These are phyloP conservation scores for Torymus tubicola DNA, from an alignment of 2,888 invertebrate species.

Conservation along the genomic window DNA sequence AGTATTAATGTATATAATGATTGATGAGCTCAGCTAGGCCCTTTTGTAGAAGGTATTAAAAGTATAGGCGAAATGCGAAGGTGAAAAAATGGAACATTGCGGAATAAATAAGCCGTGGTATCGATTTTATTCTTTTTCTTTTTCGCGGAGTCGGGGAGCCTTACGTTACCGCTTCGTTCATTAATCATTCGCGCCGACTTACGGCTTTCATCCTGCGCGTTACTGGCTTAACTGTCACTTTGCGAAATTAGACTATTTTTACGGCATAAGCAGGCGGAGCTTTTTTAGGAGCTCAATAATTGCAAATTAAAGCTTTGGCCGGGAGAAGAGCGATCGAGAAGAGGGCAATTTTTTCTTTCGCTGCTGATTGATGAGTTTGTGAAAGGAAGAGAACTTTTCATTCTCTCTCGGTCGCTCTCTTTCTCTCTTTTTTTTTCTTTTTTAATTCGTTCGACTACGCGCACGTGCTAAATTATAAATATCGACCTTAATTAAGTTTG, in stretches of 20 bases:
- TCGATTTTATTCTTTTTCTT: conserved; percentile 57
- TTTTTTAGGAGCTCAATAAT: conserved; percentile 2
- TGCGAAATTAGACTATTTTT: conserved; percentile 69
- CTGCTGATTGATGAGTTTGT: conserved; percentile 24
- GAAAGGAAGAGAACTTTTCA: too few relatives aligned
- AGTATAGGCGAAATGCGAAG: not conserved
- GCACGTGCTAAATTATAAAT: too few relatives aligned
- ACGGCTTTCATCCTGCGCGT: conserved; percentile 70
- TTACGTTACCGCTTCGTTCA: conserved; percentile 55
- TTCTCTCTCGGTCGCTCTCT: too few relatives aligned
- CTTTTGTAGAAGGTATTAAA: too few relatives aligned
- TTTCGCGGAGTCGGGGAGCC: conserved; percentile 29
- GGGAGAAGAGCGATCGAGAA: not conserved
- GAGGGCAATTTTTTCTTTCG: not conserved
- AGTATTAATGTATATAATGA: too few relatives aligned
- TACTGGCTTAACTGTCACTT: conserved; percentile 73
- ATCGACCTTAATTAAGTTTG: too few relatives aligned
- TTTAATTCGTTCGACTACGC: too few relatives aligned
- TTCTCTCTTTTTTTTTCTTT: too few relatives aligned
- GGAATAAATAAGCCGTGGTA: conserved; percentile 22
- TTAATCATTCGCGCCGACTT: conserved; percentile 68
- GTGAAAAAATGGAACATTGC: not conserved
- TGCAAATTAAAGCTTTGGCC: conserved; percentile 30
- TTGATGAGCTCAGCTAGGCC: too few relatives aligned
- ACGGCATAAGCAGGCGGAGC: conserved; percentile 28